These are phyloP conservation scores for Buteo buteo DNA, from an alignment of 2,113 vertebrate species.

Conservation along the genomic window DNA sequence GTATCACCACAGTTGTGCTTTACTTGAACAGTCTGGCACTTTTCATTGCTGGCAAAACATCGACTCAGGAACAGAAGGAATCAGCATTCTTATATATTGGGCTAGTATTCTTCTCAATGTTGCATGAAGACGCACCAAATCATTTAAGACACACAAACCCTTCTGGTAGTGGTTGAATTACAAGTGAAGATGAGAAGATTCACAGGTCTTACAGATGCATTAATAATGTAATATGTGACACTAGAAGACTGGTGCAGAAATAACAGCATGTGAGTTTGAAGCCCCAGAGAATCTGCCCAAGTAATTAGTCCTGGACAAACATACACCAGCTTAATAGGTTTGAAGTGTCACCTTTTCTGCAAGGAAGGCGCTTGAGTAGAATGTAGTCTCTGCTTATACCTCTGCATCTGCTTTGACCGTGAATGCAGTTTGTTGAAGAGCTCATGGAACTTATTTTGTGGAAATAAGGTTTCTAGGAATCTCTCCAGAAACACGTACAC, in stretches of 20 bases:
- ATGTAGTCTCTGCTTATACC: conserved; percentile 90
- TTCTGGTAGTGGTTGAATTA: conserved; percentile 70
- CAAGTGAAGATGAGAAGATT: conserved; percentile 71
- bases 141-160: conserved; percentile 71
- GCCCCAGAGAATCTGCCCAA: conserved; percentile 74
- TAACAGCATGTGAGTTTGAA: conserved; percentile 69
- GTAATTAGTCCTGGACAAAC: conserved; percentile 69
- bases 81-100: conserved; percentile 35
- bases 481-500: conserved; percentile 97
- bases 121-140: conserved; percentile 75
- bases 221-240: conserved; percentile 74
- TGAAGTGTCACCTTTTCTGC: conserved; percentile 96
- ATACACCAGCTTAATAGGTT: conserved; percentile 59
- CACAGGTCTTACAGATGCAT: conserved; percentile 73
- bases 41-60: conserved; percentile 61
- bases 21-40: conserved; percentile 67
- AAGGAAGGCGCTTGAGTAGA: conserved; percentile 80
- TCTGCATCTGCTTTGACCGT: conserved; percentile 87
- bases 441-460: conserved; percentile 95
- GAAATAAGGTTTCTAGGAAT: conserved; percentile 97
- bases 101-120: conserved; percentile 71
- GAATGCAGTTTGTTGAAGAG: conserved; percentile 98
- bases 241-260: conserved; percentile 74
- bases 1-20: conserved; percentile 68
- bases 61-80: conserved; percentile 57